Conservation (phyloP, 2,113 vertebrate genomes). For the Nothobranchius furzeri region DNA sequence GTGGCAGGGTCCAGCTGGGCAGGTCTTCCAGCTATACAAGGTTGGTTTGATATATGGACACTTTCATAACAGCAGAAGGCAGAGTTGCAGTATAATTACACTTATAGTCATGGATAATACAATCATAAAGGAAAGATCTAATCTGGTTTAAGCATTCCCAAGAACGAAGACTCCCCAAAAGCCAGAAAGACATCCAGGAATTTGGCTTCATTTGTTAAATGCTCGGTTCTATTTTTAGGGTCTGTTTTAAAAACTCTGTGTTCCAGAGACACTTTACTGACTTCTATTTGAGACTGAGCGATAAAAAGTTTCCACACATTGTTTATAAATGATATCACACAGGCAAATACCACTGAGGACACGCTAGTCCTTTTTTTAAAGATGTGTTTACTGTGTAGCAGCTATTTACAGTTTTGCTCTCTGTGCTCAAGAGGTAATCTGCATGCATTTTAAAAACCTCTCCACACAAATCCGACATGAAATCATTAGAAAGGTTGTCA, state of each 20-base stretch:
- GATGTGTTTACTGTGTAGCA: not conserved
- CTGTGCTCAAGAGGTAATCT: not conserved
- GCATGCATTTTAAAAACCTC: not conserved
- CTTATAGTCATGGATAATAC: conserved; percentile 14
- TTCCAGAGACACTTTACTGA: conserved; percentile 5
- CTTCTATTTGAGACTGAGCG: conserved; percentile 18
- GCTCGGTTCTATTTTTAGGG: conserved; percentile 30
- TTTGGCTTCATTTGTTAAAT: conserved; percentile 1
- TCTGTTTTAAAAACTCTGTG: conserved; percentile 21
- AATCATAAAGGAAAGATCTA: conserved; percentile 17
- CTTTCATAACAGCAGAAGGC: not conserved
- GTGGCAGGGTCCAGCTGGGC: no score
- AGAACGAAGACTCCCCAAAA: not conserved
- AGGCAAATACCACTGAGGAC: not conserved
- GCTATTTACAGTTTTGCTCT: not conserved
- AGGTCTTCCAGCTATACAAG: no score
- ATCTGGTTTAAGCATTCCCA: not conserved
- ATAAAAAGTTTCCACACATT: conserved; percentile 4
- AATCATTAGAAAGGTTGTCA: not conserved
- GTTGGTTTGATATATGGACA: no score
- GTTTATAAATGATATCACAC: not conserved
- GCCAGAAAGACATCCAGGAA: conserved; percentile 19
- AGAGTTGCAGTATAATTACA: conserved; percentile 5
- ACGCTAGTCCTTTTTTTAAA: not conserved
- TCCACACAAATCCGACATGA: not conserved